phyloP scores from a whole-genome alignment of 2,113 vertebrate species.

The Rhadina sibilatrix region DNA sequence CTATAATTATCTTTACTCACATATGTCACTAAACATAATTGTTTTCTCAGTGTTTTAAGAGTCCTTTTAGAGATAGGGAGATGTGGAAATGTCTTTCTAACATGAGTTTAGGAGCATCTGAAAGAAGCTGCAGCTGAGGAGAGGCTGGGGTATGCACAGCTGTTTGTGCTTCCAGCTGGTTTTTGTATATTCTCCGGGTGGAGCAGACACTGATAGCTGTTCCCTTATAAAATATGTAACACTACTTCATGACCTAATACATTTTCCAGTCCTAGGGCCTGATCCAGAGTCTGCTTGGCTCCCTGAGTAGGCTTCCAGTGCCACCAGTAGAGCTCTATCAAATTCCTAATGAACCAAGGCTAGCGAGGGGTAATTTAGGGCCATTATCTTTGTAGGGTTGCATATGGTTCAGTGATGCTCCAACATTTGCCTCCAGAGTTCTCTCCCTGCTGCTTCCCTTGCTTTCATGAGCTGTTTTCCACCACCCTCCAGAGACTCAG shows the following conservation, averaged over 20 bases:
- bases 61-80: background rate
- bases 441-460: background rate
- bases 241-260: slow-evolving; percentile 32
- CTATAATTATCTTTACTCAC: slow-evolving; percentile 17
- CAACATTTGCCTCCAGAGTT: slow-evolving; percentile 1
- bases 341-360: slow-evolving; percentile 10
- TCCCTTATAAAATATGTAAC: slow-evolving; percentile 57
- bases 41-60: background rate
- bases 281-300: slow-evolving; percentile 2
- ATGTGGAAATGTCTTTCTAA: background rate
- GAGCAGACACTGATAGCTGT: slow-evolving; percentile 16
- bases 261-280: slow-evolving; percentile 34
- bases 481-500: background rate
- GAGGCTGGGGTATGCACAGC: background rate
- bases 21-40: background rate
- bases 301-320: background rate
- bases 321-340: background rate
- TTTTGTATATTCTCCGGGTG: background rate
- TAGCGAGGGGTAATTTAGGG: slow-evolving; percentile 42
- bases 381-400: slow-evolving; percentile 45
- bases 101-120: background rate
- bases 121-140: background rate
- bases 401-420: background rate
- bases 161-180: slow-evolving; percentile 31
- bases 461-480: background rate